Conservation (phyloP, 2,113 vertebrate genomes). For the Clupea harengus region DNA sequence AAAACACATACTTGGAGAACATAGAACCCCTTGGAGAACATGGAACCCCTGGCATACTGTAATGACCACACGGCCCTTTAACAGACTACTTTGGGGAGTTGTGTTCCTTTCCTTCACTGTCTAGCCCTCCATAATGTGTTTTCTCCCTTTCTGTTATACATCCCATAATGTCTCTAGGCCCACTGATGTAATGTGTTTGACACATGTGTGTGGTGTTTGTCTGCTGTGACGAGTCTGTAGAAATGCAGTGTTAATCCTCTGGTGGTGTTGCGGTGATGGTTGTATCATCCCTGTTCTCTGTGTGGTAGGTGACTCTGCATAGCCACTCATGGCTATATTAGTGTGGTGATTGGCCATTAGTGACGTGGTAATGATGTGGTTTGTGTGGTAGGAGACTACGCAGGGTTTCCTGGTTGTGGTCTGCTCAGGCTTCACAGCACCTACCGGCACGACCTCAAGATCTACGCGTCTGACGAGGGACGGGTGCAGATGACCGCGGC, state of each 20-base stretch:
- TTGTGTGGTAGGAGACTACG: conserved; percentile 84
- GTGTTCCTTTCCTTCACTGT: background rate
- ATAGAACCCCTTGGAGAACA: no score
- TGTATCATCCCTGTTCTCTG: background rate
- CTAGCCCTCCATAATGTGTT: background rate
- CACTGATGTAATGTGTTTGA: background rate
- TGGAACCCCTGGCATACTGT: no score
- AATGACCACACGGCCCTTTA: no score
- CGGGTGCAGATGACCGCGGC: conserved; percentile 98
- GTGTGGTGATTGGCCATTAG: no score
- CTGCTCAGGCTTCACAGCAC: conserved; percentile 94
- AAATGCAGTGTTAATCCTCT: background rate
- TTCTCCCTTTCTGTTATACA: background rate
- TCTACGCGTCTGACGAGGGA: conserved; percentile 96
- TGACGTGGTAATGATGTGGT: background rate
- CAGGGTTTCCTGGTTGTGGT: conserved; percentile 95
- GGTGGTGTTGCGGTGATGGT: background rate
- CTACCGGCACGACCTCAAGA: conserved; percentile 96
- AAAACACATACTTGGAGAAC: no score
- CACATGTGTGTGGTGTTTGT: background rate
- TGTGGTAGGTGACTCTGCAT: background rate
- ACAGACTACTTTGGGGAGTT: background rate
- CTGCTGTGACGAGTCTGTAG: background rate
- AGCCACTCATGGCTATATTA: no score
- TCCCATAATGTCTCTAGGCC: background rate